Evolutionary conservation across 1,140 invertebrate species (phyloP), one percentile per base, ranked within the genome.

Genomic region (Bombus huntii): DNA sequence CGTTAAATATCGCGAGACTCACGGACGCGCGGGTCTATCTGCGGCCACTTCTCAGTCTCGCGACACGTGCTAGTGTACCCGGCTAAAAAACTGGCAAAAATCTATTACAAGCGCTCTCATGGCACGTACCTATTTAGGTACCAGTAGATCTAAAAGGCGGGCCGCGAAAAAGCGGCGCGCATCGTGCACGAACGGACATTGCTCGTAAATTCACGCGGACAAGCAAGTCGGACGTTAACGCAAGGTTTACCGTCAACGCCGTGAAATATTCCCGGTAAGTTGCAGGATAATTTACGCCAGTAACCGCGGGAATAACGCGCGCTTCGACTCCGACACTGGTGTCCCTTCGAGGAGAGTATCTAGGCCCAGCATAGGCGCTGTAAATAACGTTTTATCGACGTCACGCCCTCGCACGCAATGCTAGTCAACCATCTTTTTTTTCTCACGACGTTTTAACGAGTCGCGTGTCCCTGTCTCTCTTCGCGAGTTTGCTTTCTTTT

Each of bases 241-340:
- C 90, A 91, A 89, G 89, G 90, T 91, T 91, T 91, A 91, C 89
- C 89, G 90, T 91, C 90, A 91, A 90, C 90, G 82, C 82, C 72
- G 77, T 91, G 89, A 91, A 91, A 91, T 91, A 91, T 91, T 89
- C 90, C 81, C 81, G 81, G 88, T 91, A 91, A 91, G 83, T 88
- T 84, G 90, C 79, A 70, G 87, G 78, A 91, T 91, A 91, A 91
- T 91, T 91, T 91, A 91, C 83, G 87, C 80, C 85, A 78, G 85
- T 87, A 85, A 91, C 81, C 79, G 79, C 81, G 79, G 89, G 89
- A 82, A 90, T 89, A 90, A 90, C 80, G 75, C 87, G 87, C 84
- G 84, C 84, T 85, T 85, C 84, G 79, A 68, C 78, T 66, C 44
- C 59, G 84, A 81, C 83, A 65, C 76, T 34, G 68, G 59, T 83